Evolutionary conservation across 2,113 vertebrate species (phyloP), one percentile per base, ranked within the genome.

Genomic region (Rousettus leschenaultii): DNA sequence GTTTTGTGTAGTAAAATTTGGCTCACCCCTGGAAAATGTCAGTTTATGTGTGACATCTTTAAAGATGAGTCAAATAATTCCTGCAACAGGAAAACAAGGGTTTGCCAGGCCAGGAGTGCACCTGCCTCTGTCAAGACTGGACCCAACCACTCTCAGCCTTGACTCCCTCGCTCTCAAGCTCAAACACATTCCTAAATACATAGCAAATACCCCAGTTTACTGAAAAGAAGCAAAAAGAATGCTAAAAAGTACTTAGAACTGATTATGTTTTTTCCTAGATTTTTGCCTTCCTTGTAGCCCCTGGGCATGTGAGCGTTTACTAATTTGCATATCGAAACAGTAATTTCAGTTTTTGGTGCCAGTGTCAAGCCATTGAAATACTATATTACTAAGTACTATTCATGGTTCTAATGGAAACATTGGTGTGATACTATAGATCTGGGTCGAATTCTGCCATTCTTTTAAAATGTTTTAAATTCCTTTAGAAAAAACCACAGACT

Each of bases 401-500:
- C 38, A 5, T 74, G 91, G 8, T 73, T 79, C 79, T 48, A 26
- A 10, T 59, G 35, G 15, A 94, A 40, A n/a, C 35, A 66, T 22
- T 91, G 82, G 13, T 88, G 13, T 79, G 38, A 93, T 30, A 33
- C 55, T 63, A 10, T 75, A 88, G 53, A 78, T 51, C 79, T 89
- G 90, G 83, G 70, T 78, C 21, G 15, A 30, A 63, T 38, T 78
- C 79, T 55, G 63, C 4, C 16, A 40, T 63, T 92, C 75, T 83
- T 96, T 91, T 71, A 55, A 77, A 77, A 75, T 68, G 38, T 85
- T 75, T 96, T 88, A 71, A 92, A 74, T 2, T 38, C 68, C 48
- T 84, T 66, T 53, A 22, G 40, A 90, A 93, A 77, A 83, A 21
- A 24, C 53, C 68, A 88, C 30, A 19, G 71, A 13, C 77, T 33